These are phyloP conservation scores for Parasteatoda lunata DNA, from an alignment of 2,888 invertebrate species.

Conservation along the genomic window DNA sequence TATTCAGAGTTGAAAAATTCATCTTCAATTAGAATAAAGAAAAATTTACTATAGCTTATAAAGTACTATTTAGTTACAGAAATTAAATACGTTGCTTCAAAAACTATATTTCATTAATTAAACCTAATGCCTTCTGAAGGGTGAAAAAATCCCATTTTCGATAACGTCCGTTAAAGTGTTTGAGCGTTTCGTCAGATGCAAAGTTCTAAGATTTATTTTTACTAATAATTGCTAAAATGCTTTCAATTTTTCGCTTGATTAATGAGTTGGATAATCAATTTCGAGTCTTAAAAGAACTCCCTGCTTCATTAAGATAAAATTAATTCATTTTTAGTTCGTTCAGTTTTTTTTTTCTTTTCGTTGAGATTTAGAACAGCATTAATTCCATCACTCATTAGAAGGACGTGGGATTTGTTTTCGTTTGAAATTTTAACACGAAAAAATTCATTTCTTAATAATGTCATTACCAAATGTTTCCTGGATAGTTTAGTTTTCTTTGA, in stretches of 20 bases:
- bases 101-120: constrained; percentile 65
- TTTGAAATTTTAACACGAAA: neutral
- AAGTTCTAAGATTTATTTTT: constrained; percentile 10
- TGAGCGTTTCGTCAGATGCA: constrained; percentile 35
- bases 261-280: constrained; percentile 61
- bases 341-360: neutral
- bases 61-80: constrained; percentile 12
- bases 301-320: constrained; percentile 65
- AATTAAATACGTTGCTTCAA: constrained; percentile 57
- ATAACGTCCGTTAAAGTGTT: constrained; percentile 23
- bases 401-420: neutral
- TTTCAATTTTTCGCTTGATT: constrained; percentile 59
- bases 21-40: no score
- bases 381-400: neutral
- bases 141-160: neutral
- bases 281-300: constrained; percentile 29
- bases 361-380: neutral
- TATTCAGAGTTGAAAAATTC: no score
- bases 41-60: no score
- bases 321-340: constrained; percentile 30
- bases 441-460: neutral
- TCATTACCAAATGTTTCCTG: neutral
- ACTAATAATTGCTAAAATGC: constrained; percentile 53
- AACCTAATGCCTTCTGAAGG: constrained; percentile 15
- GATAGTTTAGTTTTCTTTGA: no score